Evolutionary conservation across 2,888 invertebrate genomes (phyloP).

Genomic region (Limenitis camilla): DNA sequence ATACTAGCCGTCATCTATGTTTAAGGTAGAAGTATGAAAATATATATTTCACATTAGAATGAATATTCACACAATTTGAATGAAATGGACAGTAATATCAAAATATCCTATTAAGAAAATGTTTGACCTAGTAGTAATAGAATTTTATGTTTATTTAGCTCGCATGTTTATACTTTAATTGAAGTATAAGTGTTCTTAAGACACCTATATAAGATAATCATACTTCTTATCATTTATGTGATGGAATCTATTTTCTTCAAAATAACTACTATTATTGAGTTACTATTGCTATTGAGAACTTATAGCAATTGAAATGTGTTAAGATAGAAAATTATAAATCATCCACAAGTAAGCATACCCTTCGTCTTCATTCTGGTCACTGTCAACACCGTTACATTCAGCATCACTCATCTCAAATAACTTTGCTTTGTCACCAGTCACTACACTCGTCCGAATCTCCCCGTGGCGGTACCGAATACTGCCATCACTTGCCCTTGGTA

Average conservation of each 20-base stretch:
- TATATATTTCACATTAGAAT: constrained; percentile 5
- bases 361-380: constrained; percentile 48
- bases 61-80: constrained; percentile 17
- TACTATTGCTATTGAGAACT: no score
- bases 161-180: no score
- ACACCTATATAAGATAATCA: no score
- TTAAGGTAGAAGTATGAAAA: background rate
- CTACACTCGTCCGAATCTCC: constrained; percentile 46
- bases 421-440: constrained; percentile 27
- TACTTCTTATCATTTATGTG: no score
- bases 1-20: constrained; percentile 1
- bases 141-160: no score
- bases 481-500: constrained; percentile 65
- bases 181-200: no score
- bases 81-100: no score
- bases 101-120: no score
- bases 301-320: no score
- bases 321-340: background rate
- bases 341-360: constrained; percentile 39
- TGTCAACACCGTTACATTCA: constrained; percentile 60
- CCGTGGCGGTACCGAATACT: constrained; percentile 52
- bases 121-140: no score
- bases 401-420: constrained; percentile 56
- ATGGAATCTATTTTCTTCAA: no score
- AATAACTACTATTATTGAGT: no score